Evolutionary conservation across 2,113 vertebrate species (phyloP).

Genomic region (Alethe diademata): DNA sequence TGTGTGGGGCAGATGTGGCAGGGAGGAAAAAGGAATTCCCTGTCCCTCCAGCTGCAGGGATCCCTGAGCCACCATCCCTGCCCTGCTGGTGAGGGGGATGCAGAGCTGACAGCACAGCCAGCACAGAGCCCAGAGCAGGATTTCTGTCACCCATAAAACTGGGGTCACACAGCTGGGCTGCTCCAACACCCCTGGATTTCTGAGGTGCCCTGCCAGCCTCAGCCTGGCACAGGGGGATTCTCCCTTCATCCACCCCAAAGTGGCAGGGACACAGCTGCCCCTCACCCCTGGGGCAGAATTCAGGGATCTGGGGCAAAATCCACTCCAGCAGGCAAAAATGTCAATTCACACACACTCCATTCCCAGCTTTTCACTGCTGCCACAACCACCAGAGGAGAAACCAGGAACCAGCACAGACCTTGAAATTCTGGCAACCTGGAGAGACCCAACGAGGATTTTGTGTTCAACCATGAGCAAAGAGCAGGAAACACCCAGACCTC

Average conservation of each 20-base stretch:
- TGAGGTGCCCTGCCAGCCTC: accelerated
- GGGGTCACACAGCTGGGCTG: not conserved
- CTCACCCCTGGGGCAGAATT: not conserved
- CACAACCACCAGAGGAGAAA: not conserved
- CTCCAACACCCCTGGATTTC: not conserved
- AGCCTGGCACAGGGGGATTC: accelerated
- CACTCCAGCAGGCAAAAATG: not conserved
- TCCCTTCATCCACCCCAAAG: accelerated
- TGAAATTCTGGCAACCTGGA: not conserved
- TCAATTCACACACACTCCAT: accelerated
- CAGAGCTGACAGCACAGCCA: not conserved
- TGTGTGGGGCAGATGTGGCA: not conserved
- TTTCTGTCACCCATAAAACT: not conserved
- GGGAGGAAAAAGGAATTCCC: not conserved
- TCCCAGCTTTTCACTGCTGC: not conserved
- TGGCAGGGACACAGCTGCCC: not conserved
- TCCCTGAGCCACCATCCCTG: not conserved
- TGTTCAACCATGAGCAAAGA: not conserved
- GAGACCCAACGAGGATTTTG: not conserved
- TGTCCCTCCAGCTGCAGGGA: not conserved
- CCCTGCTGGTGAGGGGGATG: not conserved
- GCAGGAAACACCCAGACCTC: not conserved
- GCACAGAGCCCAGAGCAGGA: not conserved
- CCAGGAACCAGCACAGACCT: not conserved
- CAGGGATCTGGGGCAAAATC: not conserved